phyloP scores from a whole-genome alignment of 2,888 invertebrate genomes.

The Pachycephus smyrnensis region DNA sequence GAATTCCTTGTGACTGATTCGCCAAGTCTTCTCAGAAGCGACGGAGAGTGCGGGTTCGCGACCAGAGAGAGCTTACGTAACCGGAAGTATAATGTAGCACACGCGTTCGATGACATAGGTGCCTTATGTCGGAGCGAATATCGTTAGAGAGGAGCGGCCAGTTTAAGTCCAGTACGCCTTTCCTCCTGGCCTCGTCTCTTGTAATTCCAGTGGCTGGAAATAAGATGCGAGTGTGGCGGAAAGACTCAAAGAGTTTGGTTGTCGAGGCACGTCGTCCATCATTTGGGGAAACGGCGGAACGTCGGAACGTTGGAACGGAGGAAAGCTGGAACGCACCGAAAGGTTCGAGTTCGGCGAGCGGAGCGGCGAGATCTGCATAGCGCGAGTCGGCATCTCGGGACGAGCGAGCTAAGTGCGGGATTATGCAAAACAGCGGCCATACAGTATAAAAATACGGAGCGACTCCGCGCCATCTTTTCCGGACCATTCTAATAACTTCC shows the following conservation, averaged over 20 bases:
- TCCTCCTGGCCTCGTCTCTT: no score
- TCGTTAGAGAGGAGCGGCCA: no score
- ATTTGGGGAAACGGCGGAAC: conserved; percentile 45
- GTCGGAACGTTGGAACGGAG: conserved; percentile 41
- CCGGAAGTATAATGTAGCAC: no score
- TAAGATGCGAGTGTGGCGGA: no score
- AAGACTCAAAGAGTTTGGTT: background rate
- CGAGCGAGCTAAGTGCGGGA: conserved; percentile 67
- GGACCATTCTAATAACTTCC: conserved; percentile 68
- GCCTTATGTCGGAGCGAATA: no score
- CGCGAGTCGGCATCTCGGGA: conserved; percentile 58
- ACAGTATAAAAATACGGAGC: conserved; percentile 69
- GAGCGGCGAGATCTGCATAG: conserved; percentile 55
- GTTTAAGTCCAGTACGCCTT: no score
- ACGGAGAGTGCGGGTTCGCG: no score
- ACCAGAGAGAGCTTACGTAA: no score
- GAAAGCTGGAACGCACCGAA: conserved; percentile 43
- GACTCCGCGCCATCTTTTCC: conserved; percentile 68
- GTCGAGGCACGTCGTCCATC: conserved; percentile 54
- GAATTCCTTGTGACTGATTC: no score
- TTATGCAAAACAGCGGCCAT: conserved; percentile 68
- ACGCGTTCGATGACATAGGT: no score
- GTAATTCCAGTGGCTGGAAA: no score
- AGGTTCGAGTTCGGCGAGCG: conserved; percentile 51
- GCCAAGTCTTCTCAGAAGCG: no score